phyloP scores from a whole-genome alignment of 2,888 invertebrate genomes.

The Byasa hedistus region DNA sequence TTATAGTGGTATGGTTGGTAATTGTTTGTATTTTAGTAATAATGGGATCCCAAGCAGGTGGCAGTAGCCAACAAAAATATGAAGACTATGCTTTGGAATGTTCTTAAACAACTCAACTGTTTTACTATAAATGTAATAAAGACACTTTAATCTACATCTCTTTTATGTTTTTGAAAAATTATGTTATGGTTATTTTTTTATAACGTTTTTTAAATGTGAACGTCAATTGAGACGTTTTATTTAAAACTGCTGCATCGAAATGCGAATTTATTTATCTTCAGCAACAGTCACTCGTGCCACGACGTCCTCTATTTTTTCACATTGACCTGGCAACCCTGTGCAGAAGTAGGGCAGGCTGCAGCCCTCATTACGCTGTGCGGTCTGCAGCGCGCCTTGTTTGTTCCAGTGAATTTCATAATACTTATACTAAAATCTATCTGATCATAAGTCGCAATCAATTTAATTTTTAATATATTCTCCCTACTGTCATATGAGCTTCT shows the following conservation, averaged over 20 bases:
- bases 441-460: slow-evolving; percentile 8
- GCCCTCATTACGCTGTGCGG: slow-evolving; percentile 36
- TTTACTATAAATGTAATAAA: background rate
- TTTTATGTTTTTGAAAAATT: too few relatives aligned
- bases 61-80: too few relatives aligned
- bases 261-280: slow-evolving; percentile 7
- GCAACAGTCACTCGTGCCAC: slow-evolving; percentile 8
- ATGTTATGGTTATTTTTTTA: too few relatives aligned
- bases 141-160: too few relatives aligned
- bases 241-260: slow-evolving; percentile 7
- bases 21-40: too few relatives aligned
- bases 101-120: background rate
- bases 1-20: too few relatives aligned
- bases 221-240: slow-evolving; percentile 8
- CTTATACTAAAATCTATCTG: slow-evolving; percentile 18
- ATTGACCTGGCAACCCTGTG: slow-evolving; percentile 28
- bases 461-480: background rate
- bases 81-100: background rate
- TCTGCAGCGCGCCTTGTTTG: slow-evolving; percentile 35
- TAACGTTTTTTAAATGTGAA: background rate
- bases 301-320: slow-evolving; percentile 27
- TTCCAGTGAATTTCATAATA: slow-evolving; percentile 29
- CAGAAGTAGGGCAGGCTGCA: slow-evolving; percentile 36
- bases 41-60: too few relatives aligned
- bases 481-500: background rate